phyloP scores from a whole-genome alignment of 2,888 invertebrate genomes.

The Apamea anceps region DNA sequence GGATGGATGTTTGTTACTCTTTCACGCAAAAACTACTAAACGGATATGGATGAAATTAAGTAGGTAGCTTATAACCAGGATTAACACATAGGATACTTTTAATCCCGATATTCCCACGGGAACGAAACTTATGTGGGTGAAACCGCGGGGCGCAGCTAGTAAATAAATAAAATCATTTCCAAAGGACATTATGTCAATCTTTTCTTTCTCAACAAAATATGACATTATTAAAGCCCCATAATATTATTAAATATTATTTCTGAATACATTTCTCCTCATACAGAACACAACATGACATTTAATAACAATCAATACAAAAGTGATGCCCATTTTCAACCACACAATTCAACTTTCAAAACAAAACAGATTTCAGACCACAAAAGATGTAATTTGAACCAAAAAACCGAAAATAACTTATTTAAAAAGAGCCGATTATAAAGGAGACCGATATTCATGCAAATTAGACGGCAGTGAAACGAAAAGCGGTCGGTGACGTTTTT shows the following conservation, averaged over 20 bases:
- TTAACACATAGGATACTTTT: too few species aligned
- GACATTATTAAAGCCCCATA: background rate
- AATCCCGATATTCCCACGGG: too few species aligned
- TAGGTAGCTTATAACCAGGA: too few species aligned
- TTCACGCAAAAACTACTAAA: too few species aligned
- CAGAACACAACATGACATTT: background rate
- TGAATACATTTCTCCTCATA: background rate
- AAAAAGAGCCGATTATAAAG: constrained; percentile 62
- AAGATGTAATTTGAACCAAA: constrained; percentile 36
- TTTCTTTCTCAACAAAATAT: constrained; percentile 1
- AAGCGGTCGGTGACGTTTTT: constrained; percentile 60
- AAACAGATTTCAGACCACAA: constrained; percentile 32
- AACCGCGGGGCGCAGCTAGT: too few species aligned
- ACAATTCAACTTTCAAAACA: constrained; percentile 4
- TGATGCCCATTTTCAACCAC: background rate
- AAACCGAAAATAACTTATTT: constrained; percentile 61
- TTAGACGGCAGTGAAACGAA: constrained; percentile 56
- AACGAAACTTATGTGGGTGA: too few species aligned
- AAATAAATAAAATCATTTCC: background rate
- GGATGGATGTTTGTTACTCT: too few species aligned
- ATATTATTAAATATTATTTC: background rate
- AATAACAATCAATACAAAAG: constrained; percentile 1
- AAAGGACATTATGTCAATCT: too few species aligned
- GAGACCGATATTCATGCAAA: constrained; percentile 69
- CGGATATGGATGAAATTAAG: too few species aligned